Evolutionary conservation across 2,797 vertebrate species (phyloP).

Genomic region (Leptatherina wallacei): DNA sequence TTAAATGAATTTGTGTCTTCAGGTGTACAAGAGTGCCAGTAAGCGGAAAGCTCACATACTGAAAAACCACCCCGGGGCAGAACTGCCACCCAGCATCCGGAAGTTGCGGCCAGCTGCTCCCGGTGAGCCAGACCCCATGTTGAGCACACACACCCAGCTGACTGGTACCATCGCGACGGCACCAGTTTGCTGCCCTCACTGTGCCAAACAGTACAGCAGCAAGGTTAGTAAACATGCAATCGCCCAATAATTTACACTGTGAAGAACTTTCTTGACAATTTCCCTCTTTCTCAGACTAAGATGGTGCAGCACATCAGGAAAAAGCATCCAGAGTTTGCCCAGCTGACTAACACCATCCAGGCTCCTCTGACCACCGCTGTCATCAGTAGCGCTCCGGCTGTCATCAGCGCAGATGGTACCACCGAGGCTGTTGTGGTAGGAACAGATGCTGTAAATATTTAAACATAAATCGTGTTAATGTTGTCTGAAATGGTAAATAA

Average conservation of each 20-base stretch:
- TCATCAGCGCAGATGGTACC: conserved; percentile 87
- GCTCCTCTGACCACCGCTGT: conserved; percentile 87
- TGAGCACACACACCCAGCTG: conserved; percentile 98
- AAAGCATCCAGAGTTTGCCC: conserved; percentile 94
- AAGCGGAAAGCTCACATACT: conserved; percentile 98
- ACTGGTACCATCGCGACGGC: conserved; percentile 96
- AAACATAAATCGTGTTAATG: not conserved
- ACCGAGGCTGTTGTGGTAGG: conserved; percentile 96
- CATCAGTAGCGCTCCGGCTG: conserved; percentile 90
- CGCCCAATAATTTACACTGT: not conserved
- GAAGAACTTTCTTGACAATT: not conserved
- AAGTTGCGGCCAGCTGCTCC: conserved; percentile 94
- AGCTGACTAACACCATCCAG: conserved; percentile 87
- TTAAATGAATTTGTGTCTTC: conserved; percentile 26
- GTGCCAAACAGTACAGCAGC: conserved; percentile 98
- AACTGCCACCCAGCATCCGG: conserved; percentile 95
- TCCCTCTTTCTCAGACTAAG: conserved; percentile 86
- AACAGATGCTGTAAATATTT: not conserved
- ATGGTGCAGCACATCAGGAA: conserved; percentile 99
- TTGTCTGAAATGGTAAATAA: not conserved
- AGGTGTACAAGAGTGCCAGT: conserved; percentile 99
- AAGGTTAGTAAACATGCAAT: conserved; percentile 82
- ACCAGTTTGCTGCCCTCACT: conserved; percentile 97
- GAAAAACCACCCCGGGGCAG: conserved; percentile 97
- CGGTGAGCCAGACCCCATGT: conserved; percentile 96